Conservation (phyloP, 2,888 invertebrate species). For the Ypsolopha sequella region DNA sequence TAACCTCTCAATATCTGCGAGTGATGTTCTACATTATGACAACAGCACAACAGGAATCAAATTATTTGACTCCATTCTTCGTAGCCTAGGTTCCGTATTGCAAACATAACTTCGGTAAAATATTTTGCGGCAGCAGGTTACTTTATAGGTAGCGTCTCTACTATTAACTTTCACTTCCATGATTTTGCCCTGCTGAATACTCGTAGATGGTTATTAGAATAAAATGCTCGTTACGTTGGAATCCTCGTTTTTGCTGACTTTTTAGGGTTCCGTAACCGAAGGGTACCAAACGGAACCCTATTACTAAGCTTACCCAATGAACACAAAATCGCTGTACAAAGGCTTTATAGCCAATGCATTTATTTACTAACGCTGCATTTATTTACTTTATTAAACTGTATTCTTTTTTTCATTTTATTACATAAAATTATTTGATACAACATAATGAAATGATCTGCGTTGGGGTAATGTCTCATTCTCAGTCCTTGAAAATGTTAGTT, state of each 20-base stretch:
- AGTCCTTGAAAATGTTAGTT: too few relatives aligned
- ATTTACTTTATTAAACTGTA: too few relatives aligned
- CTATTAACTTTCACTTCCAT: slow-evolving; percentile 48
- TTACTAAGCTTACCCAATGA: too few relatives aligned
- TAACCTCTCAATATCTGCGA: not conserved
- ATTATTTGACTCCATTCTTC: slow-evolving; percentile 16
- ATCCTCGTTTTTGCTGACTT: not conserved
- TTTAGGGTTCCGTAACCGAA: too few relatives aligned
- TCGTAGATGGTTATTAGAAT: slow-evolving; percentile 8
- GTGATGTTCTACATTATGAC: slow-evolving; percentile 2
- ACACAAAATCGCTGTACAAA: too few relatives aligned
- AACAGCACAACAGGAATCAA: slow-evolving; percentile 13
- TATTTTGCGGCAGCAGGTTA: slow-evolving; percentile 36
- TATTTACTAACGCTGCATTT: too few relatives aligned
- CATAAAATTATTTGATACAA: too few relatives aligned
- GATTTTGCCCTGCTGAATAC: slow-evolving; percentile 33
- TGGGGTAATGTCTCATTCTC: too few relatives aligned
- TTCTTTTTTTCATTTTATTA: too few relatives aligned
- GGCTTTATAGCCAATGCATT: too few relatives aligned
- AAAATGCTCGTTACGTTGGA: slow-evolving; percentile 1
- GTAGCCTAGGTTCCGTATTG: slow-evolving; percentile 17
- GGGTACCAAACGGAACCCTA: too few relatives aligned
- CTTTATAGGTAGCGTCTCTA: slow-evolving; percentile 24
- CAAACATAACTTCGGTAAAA: slow-evolving; percentile 18
- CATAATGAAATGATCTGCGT: too few relatives aligned